Evolutionary conservation across 30 jellyfish, hydroid and myxozoan genomes (phyloP).

Genomic region (Clytia hemisphaerica): DNA sequence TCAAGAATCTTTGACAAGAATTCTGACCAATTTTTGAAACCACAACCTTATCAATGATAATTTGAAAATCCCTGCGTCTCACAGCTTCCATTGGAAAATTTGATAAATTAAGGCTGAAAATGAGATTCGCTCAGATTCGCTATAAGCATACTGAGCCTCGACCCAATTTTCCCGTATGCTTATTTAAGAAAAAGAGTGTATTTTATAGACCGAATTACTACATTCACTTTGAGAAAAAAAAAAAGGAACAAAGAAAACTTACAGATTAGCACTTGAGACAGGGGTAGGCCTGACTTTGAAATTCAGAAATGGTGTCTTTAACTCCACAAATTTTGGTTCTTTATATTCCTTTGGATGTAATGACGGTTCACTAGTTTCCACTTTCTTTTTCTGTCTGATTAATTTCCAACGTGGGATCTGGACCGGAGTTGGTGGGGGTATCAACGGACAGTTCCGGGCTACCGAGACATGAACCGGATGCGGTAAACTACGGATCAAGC

Average conservation of each 20-base stretch:
- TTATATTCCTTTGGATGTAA: constrained; percentile 48
- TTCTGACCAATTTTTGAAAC: too few species aligned
- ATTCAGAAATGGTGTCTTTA: constrained; percentile 64
- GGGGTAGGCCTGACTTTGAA: constrained; percentile 63
- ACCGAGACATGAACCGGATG: constrained; percentile 61
- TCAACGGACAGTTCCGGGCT: constrained; percentile 79
- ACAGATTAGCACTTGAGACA: constrained; percentile 54
- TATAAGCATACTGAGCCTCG: too few species aligned
- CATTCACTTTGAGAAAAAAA: too few species aligned
- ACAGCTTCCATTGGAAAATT: too few species aligned
- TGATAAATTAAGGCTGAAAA: too few species aligned
- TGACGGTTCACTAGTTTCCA: constrained; percentile 59
- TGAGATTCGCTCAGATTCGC: too few species aligned
- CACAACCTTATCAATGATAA: too few species aligned
- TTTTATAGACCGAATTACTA: too few species aligned
- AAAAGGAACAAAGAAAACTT: background rate
- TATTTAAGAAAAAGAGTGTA: too few species aligned
- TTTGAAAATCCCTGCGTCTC: too few species aligned
- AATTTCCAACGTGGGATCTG: constrained; percentile 87
- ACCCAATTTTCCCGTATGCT: too few species aligned
- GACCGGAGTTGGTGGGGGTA: constrained; percentile 82
- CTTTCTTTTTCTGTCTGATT: constrained; percentile 75
- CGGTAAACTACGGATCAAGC: constrained; percentile 65
- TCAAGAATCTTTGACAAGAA: too few species aligned
- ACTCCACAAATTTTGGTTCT: constrained; percentile 74